Conservation (phyloP, 2,888 invertebrate species). For the Thymelicus lineola region DNA sequence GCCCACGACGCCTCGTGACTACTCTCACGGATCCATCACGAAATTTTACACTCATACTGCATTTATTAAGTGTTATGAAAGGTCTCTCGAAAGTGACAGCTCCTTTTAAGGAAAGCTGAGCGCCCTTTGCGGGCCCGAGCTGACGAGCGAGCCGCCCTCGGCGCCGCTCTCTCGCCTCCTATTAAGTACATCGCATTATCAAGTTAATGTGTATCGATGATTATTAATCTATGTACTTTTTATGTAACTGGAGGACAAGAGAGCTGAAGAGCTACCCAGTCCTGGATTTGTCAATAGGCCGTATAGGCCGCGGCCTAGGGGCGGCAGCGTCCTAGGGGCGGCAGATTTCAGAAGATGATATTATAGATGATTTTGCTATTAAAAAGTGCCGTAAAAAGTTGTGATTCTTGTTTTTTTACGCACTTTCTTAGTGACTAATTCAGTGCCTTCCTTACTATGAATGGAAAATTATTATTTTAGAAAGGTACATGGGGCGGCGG, state of each 20-base stretch:
- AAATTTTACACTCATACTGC: constrained; percentile 73
- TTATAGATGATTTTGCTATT: too few relatives aligned
- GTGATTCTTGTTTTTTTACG: too few relatives aligned
- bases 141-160: constrained; percentile 43
- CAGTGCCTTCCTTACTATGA: too few relatives aligned
- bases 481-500: too few relatives aligned
- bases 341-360: too few relatives aligned
- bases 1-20: constrained; percentile 76
- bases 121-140: constrained; percentile 54
- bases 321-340: too few relatives aligned
- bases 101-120: constrained; percentile 67
- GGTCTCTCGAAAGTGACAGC: constrained; percentile 70
- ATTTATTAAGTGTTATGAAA: constrained; percentile 81
- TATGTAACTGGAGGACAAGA: neutral
- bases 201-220: constrained; percentile 35
- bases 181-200: constrained; percentile 38
- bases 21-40: constrained; percentile 77
- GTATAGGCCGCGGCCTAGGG: too few relatives aligned
- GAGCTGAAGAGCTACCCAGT: too few relatives aligned
- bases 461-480: too few relatives aligned
- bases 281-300: too few relatives aligned
- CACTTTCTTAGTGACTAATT: too few relatives aligned
- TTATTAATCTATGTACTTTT: constrained; percentile 29
- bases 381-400: too few relatives aligned
- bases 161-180: constrained; percentile 41